These are phyloP conservation scores for Macroglossus sobrinus DNA, from an alignment of 2,113 vertebrate species.

Conservation along the genomic window DNA sequence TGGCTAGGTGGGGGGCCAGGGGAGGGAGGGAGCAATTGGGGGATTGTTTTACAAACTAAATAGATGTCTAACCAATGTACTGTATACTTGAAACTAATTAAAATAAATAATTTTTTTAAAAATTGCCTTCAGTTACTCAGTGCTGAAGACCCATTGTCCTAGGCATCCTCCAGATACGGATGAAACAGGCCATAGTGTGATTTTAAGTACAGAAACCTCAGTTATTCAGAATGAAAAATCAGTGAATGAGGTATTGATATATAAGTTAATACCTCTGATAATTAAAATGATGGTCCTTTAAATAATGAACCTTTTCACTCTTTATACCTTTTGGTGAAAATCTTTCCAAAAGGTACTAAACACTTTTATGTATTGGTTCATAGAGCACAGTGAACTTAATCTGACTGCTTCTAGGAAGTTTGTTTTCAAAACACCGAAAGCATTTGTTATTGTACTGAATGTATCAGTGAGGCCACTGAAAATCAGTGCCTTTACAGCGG, in stretches of 20 bases:
- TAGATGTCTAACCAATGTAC: no score
- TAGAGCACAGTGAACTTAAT: background rate
- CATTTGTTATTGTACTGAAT: background rate
- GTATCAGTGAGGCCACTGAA: background rate
- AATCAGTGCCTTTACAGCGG: no score
- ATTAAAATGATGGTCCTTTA: background rate
- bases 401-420: background rate
- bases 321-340: background rate
- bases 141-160: background rate
- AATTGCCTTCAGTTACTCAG: background rate
- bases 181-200: background rate
- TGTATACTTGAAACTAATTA: no score
- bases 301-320: background rate
- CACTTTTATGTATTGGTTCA: background rate
- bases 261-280: background rate
- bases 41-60: no score
- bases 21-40: no score
- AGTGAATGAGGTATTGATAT: background rate
- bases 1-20: no score
- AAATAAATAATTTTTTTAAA: no score
- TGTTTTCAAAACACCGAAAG: background rate
- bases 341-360: background rate
- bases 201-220: background rate
- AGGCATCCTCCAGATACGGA: background rate
- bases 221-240: background rate